These are phyloP conservation scores for Pogonognathellus flavescens DNA, from an alignment of 1,140 invertebrate genomes.

Conservation along the genomic window DNA sequence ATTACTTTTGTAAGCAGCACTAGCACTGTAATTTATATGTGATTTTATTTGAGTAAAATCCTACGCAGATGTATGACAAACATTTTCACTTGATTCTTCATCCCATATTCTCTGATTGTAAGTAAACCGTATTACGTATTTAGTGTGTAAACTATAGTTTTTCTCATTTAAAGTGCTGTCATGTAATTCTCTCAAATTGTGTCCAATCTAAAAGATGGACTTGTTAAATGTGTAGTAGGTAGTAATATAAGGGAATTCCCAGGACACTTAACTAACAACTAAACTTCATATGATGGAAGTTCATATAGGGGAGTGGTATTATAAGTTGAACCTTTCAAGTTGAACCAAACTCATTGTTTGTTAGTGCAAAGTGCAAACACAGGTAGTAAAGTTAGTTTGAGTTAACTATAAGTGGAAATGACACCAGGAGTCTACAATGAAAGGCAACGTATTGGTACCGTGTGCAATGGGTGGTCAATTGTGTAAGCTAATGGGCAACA, in stretches of 20 bases:
- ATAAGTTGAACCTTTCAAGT: too few relatives aligned
- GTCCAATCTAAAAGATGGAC: neutral
- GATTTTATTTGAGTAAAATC: too few relatives aligned
- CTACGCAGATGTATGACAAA: neutral
- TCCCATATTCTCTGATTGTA: neutral
- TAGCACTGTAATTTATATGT: slow-evolving; percentile 20
- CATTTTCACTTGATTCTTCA: slow-evolving; percentile 22
- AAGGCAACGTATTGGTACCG: slow-evolving; percentile 11
- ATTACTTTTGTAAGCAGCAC: too few relatives aligned
- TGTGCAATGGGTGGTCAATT: slow-evolving; percentile 37
- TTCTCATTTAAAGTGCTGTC: slow-evolving; percentile 39
- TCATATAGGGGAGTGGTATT: too few relatives aligned
- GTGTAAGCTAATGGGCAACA: slow-evolving; percentile 41
- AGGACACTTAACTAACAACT: too few relatives aligned
- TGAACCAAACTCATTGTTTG: neutral
- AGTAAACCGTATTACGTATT: neutral
- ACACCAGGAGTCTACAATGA: slow-evolving; percentile 13
- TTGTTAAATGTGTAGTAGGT: too few relatives aligned
- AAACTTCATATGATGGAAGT: too few relatives aligned
- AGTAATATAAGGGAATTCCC: too few relatives aligned
- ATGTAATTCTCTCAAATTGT: neutral
- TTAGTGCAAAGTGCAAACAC: neutral
- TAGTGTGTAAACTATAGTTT: neutral
- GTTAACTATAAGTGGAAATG: slow-evolving; percentile 37
- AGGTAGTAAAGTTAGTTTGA: neutral